A percentile compares a stretch with the other conserved stretches of the same genome.
Conservation (phyloP, 1,140 invertebrate species). For the Procambarus clarkii region DNA sequence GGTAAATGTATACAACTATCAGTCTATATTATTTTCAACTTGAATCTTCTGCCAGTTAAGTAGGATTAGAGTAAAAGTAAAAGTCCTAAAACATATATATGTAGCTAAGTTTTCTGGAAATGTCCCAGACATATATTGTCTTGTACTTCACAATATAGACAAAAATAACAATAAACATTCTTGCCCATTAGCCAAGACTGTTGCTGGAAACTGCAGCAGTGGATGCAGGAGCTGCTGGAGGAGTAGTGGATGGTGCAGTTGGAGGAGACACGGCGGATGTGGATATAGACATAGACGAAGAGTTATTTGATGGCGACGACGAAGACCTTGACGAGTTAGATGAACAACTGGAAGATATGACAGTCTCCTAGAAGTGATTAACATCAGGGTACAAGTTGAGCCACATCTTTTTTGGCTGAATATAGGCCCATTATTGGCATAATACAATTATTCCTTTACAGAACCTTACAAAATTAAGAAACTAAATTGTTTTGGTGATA, state of each 20-base stretch:
- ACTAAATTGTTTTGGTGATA: not conserved
- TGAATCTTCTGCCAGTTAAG: no score
- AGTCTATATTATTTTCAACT: no score
- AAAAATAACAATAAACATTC: not conserved
- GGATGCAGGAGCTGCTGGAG: slow-evolving; percentile 71
- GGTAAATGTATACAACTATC: no score
- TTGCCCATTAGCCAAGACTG: slow-evolving; percentile 73
- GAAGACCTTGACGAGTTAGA: slow-evolving; percentile 86
- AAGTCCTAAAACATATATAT: no score
- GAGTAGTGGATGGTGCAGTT: slow-evolving; percentile 31
- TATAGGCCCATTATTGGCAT: not conserved
- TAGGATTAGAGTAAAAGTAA: no score
- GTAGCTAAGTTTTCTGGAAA: no score
- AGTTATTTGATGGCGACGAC: slow-evolving; percentile 86
- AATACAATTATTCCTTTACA: not conserved
- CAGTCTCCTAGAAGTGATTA: slow-evolving; percentile 24
- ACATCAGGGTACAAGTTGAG: not conserved
- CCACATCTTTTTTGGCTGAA: not conserved
- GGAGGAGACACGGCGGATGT: slow-evolving; percentile 67
- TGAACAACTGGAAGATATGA: slow-evolving; percentile 84
- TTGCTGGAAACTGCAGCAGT: slow-evolving; percentile 67
- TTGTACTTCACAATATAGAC: not conserved
- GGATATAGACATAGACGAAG: slow-evolving; percentile 91
- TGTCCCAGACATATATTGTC: no score
- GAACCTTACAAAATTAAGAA: not conserved